phyloP scores from a whole-genome alignment of 2,888 invertebrate species.

The Osedax fenrisi region DNA sequence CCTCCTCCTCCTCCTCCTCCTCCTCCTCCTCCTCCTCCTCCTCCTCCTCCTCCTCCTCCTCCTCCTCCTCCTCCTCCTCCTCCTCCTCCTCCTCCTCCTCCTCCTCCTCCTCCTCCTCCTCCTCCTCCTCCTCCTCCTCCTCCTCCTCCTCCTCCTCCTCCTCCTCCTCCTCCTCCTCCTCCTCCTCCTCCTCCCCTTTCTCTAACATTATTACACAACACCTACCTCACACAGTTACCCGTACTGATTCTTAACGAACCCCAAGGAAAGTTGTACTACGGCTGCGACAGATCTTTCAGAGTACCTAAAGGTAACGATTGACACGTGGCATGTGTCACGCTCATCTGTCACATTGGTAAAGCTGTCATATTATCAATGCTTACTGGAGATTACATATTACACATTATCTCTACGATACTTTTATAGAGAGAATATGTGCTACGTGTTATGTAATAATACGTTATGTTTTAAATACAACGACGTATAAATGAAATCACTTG shows the following conservation, averaged over 20 bases:
- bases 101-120: not conserved
- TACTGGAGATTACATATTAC: no score
- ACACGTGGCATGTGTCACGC: not conserved
- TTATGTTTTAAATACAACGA: no score
- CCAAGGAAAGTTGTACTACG: conserved; percentile 66
- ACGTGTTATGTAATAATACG: no score
- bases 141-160: not conserved
- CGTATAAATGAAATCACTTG: no score
- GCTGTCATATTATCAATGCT: no score
- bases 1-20: not conserved
- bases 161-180: not conserved
- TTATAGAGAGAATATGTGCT: no score
- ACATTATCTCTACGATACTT: no score
- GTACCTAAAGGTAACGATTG: conserved; percentile 60
- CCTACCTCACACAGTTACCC: conserved; percentile 51
- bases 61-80: not conserved
- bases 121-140: not conserved
- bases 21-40: not conserved
- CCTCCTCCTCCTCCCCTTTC: not conserved
- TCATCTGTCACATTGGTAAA: no score
- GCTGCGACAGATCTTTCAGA: conserved; percentile 68
- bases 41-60: not conserved
- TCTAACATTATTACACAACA: not conserved
- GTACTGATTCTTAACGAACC: conserved; percentile 55
- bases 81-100: not conserved